These are phyloP conservation scores for Pholis gunnellus DNA, from an alignment of 2,113 vertebrate species.

Conservation along the genomic window DNA sequence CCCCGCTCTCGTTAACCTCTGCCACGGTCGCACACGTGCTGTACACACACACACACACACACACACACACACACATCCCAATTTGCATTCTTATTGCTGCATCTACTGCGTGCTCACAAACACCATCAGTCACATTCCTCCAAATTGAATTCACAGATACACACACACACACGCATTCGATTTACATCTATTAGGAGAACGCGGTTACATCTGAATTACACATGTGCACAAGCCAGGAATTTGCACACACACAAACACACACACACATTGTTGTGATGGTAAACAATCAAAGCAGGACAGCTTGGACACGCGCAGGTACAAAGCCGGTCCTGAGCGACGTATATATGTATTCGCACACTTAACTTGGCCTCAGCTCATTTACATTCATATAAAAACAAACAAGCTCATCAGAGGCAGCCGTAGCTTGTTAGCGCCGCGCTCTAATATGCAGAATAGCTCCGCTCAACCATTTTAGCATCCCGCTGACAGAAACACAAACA, in stretches of 20 bases:
- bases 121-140: slow-evolving; percentile 68
- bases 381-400: slow-evolving; percentile 72
- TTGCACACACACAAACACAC: neutral
- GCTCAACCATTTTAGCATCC: slow-evolving; percentile 69
- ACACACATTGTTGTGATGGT: neutral
- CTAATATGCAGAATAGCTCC: slow-evolving; percentile 72
- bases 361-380: slow-evolving; percentile 54
- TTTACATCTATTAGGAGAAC: slow-evolving; percentile 66
- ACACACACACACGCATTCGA: slow-evolving; percentile 67
- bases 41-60: slow-evolving; percentile 28
- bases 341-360: neutral
- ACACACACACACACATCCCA: slow-evolving; percentile 34
- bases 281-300: slow-evolving; percentile 45
- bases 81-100: slow-evolving; percentile 75
- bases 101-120: slow-evolving; percentile 55
- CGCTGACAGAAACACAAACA: slow-evolving; percentile 73
- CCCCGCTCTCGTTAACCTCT: slow-evolving; percentile 69
- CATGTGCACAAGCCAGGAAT: neutral
- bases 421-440: slow-evolving; percentile 71
- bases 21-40: slow-evolving; percentile 53
- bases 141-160: slow-evolving; percentile 71
- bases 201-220: slow-evolving; percentile 57
- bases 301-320: slow-evolving; percentile 15
- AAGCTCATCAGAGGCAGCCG: slow-evolving; percentile 74
- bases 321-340: slow-evolving; percentile 23